Evolutionary conservation across 2,888 invertebrate species (phyloP), one percentile per base, ranked within the genome.

Genomic region (Melinaea menophilus): DNA sequence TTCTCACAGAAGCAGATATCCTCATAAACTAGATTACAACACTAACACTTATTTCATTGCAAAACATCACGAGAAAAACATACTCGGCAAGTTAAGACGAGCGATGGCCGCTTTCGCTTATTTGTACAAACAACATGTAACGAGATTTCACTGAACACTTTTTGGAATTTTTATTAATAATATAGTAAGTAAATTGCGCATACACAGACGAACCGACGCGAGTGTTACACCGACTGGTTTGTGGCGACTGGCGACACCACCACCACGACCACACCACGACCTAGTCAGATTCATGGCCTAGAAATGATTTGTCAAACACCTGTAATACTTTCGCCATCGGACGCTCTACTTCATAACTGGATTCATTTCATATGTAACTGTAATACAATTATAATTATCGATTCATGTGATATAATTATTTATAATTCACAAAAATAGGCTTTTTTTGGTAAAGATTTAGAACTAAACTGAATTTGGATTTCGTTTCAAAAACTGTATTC

Each of bases 21-120:
- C 79, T 85, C 85, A 84, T 80, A 85, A 86, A 86, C 82, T 79
- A 84, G 84, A 86, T 90, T 86, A 88, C 87, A 76, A 84, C 86
- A 90, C 82, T 85, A 84, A 78, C 87, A 88, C 86, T 88, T 87
- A 84, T 86, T 86, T 80, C 86, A 88, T 90, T 89, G 79, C 88
- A 76, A 88, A 85, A 88, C 86, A 80, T 72, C 82, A 83, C 75
- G 78, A 80, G 81, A 79, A 83, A 84, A 85, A 82, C 85, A 85
- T 84, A 81, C 77, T 84, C 82, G 83, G 70, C 70, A 73, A 74
- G 77, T 77, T 75, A 77, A 78, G 80, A 80, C 78, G 63, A 65
- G 22, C 81, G 78, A 79, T 79, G 81, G 80, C 83, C 83, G 86
- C 88, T 67, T 67, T 67, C 67, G 85, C 87, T 72, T 65, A 65